Evolutionary conservation across 1,140 invertebrate genomes (phyloP).

Genomic region (Venturia canescens): DNA sequence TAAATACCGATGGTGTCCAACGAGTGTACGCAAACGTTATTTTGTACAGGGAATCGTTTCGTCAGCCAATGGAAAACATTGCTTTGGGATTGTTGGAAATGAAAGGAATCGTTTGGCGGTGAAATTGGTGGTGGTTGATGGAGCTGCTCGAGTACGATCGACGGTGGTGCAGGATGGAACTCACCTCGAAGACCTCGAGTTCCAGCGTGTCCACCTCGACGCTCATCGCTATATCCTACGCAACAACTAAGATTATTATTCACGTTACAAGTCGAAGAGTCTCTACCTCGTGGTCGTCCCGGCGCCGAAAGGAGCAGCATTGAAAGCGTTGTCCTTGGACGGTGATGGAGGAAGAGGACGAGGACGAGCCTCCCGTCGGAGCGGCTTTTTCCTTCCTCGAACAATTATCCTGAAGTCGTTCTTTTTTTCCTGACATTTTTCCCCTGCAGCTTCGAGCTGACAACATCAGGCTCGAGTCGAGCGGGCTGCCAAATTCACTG

Average conservation of each 20-base stretch:
- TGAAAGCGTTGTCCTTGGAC: conserved; percentile 14
- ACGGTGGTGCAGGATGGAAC: conserved; percentile 52
- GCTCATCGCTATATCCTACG: conserved; percentile 56
- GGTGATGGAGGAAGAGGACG: conserved; percentile 32
- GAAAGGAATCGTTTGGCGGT: background rate
- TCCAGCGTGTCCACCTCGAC: conserved; percentile 70
- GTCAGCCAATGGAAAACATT: too few species aligned
- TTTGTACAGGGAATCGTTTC: background rate
- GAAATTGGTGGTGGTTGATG: background rate
- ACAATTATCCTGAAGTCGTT: conserved; percentile 18
- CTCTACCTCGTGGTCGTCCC: conserved; percentile 44
- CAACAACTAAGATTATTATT: conserved; percentile 41
- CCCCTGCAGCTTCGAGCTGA: too few species aligned
- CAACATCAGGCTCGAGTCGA: too few species aligned
- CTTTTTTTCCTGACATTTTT: conserved; percentile 6
- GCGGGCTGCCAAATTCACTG: too few species aligned
- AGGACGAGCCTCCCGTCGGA: background rate
- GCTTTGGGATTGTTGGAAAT: background rate
- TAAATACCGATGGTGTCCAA: background rate
- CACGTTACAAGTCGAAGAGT: conserved; percentile 49
- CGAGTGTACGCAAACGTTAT: background rate
- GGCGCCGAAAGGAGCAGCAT: conserved; percentile 33
- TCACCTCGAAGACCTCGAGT: conserved; percentile 77
- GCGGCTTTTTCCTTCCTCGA: too few species aligned
- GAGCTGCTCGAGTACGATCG: conserved; percentile 13